These are phyloP conservation scores for Iphiclides podalirius DNA, from an alignment of 2,888 invertebrate species.

Conservation along the genomic window DNA sequence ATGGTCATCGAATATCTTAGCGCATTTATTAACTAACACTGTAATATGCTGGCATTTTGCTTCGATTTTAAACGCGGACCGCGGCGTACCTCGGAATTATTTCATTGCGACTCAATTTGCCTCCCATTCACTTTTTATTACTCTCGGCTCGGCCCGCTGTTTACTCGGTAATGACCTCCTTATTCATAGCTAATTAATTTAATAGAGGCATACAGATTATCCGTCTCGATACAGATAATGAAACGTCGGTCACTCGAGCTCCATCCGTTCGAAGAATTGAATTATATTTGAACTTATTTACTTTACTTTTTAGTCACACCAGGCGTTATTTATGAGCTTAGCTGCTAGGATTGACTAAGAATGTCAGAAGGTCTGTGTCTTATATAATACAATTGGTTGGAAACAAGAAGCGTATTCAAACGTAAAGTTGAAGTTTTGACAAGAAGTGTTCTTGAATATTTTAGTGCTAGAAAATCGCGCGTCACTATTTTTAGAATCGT, in stretches of 20 bases:
- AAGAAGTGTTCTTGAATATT: background rate
- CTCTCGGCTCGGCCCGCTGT: background rate
- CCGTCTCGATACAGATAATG: slow-evolving; percentile 9
- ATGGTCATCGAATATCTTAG: too few species aligned
- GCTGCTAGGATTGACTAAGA: too few species aligned
- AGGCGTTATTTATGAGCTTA: too few species aligned
- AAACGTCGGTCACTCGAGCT: background rate
- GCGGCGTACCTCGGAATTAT: slow-evolving; percentile 6
- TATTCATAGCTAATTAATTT: slow-evolving; percentile 14
- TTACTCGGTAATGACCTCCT: slow-evolving; percentile 23
- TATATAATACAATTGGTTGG: too few species aligned
- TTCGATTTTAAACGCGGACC: background rate
- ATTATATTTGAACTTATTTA: background rate
- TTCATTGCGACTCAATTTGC: slow-evolving; percentile 21
- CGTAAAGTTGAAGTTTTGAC: too few species aligned
- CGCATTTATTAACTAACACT: too few species aligned
- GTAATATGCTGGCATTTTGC: background rate
- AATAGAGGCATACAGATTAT: slow-evolving; percentile 7
- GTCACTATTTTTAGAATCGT: background rate
- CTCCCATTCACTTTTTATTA: slow-evolving; percentile 23
- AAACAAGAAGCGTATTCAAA: too few species aligned
- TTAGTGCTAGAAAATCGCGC: background rate
- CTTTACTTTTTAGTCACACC: too few species aligned
- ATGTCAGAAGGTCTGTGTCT: too few species aligned
- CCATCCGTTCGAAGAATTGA: background rate